Evolutionary conservation across 1,140 invertebrate genomes (phyloP), one percentile per base, ranked within the genome.

Genomic region (Drosophila arizonae): DNA sequence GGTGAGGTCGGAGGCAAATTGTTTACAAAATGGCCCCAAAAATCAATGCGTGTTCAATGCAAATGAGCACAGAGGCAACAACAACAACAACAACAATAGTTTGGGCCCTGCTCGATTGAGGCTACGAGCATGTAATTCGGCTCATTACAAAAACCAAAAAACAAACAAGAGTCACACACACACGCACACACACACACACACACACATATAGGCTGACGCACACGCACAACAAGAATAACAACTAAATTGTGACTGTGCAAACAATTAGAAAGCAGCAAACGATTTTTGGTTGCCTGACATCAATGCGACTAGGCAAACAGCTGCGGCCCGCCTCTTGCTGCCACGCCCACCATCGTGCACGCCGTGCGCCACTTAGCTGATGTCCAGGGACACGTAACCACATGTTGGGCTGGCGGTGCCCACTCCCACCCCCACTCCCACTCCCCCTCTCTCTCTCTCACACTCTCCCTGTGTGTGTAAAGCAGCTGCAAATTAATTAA

Each of bases 401-500:
- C 54, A 72, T 52, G 30, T 72, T 58, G 21, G 21, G 2, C 5
- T 6, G 28, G 60, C 50, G 21, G 21, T 50, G 33, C 26, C 3
- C 28, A 3, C 15, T n/a, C 10, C 6, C 15, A 10, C 10, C 1
- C 21, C 21, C 21, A 2, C 21, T 2, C 21, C 3, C 21, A 24
- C 21, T 24, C 36, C 15, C 11, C 21, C n/a, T 5, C 6, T 45
- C 26, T 3, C 28, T 10, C n/a, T n/a, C 10, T 33, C 5, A 1
- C 6, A 6, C 6, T 10, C 5, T 33, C 5, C 1, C 5, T 33
- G 33, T 33, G 33, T 33, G 33, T 33, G 33, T 64, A 57, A 69
- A 64, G 46, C 51, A 62, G 50, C 64, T 68, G 70, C 81, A 84
- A 84, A 84, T 86, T 86, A 85, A 85, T 85, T 85, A 86, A 86